Evolutionary conservation across 1,140 invertebrate species (phyloP).

Genomic region (Pantala flavescens): DNA sequence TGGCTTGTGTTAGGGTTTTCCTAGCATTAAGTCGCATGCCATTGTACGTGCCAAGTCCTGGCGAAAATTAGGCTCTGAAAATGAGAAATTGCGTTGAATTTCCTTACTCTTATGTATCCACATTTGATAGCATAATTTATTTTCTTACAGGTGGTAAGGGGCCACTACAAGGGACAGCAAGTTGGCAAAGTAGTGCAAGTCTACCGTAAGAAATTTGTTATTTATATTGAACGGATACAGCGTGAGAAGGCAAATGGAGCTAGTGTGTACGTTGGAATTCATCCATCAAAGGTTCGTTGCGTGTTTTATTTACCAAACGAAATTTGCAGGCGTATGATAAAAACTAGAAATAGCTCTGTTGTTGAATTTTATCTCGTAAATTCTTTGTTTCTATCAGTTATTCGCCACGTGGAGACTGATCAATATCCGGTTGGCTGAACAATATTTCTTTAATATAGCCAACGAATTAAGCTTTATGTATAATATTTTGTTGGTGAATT

Average conservation of each 20-base stretch:
- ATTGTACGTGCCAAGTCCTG: conserved; percentile 32
- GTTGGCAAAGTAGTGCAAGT: conserved; percentile 96
- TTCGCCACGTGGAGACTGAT: too few species aligned
- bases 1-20: conserved; percentile 22
- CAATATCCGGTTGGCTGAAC: too few species aligned
- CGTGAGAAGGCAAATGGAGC: conserved; percentile 98
- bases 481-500: too few species aligned
- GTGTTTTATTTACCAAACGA: not conserved
- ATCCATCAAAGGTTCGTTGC: conserved; percentile 84
- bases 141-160: conserved; percentile 71
- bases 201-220: conserved; percentile 97
- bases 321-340: too few species aligned
- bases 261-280: conserved; percentile 96
- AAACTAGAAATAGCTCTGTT: too few species aligned
- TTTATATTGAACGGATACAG: conserved; percentile 98
- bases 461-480: too few species aligned
- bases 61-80: conserved; percentile 46
- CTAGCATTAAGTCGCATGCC: conserved; percentile 23
- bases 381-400: too few species aligned
- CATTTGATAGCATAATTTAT: not conserved
- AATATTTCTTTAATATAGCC: too few species aligned
- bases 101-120: not conserved
- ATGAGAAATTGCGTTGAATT: not conserved
- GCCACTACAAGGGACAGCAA: conserved; percentile 98
- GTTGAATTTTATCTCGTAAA: too few species aligned